Percentiles rank a stretch among this genome's conserved stretches.
Conservation (phyloP, 2,888 invertebrate species). For the Apamea crenata region DNA sequence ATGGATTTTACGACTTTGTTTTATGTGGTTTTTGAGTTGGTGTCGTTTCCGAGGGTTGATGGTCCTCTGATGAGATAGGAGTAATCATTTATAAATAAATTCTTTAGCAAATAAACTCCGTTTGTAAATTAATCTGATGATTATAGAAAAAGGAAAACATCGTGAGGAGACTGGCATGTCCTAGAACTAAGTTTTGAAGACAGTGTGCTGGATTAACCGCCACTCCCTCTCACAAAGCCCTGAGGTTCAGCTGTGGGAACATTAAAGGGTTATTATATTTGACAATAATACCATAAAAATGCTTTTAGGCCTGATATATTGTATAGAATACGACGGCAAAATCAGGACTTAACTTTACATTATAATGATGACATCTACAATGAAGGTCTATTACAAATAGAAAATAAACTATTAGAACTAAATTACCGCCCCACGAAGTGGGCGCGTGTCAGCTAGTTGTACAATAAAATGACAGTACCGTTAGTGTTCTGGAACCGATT, state of each 20-base stretch:
- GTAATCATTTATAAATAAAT: not conserved
- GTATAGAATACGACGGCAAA: too few species aligned
- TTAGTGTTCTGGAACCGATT: not conserved
- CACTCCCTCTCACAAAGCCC: not conserved
- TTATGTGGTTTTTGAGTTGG: not conserved
- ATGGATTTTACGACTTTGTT: not conserved
- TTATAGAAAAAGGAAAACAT: not conserved
- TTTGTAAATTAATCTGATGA: not conserved
- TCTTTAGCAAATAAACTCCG: not conserved
- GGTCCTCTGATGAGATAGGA: not conserved
- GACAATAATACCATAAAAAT: too few species aligned
- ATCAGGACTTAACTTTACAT: too few species aligned
- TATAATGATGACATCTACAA: too few species aligned
- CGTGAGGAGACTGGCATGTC: not conserved
- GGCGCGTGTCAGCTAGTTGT: too few species aligned
- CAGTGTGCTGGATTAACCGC: not conserved
- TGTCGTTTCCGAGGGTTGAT: not conserved
- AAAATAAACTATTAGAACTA: too few species aligned
- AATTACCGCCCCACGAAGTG: too few species aligned
- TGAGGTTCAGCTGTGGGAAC: not conserved
- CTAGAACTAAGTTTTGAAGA: not conserved
- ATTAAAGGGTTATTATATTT: not conserved
- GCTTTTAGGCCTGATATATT: too few species aligned
- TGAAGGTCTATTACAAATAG: too few species aligned
- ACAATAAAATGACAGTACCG: not conserved